Evolutionary conservation across 2,888 invertebrate species (phyloP).

Genomic region (Ptychoptera contaminata): DNA sequence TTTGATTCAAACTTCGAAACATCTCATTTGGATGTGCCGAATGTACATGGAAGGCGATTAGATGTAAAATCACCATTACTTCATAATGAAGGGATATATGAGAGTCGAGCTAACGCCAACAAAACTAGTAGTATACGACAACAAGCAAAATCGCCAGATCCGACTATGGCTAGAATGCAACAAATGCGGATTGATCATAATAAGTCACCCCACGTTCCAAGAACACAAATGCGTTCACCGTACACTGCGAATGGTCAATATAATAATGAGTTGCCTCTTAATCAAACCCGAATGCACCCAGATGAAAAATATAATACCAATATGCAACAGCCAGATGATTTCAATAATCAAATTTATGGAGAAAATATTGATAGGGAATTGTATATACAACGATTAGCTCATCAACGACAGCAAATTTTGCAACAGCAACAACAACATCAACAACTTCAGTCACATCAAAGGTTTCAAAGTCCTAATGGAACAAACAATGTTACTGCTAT

Average conservation of each 20-base stretch:
- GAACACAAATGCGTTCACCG: conserved; percentile 36
- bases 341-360: conserved; percentile 2
- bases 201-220: conserved; percentile 28
- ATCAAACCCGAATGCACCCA: conserved; percentile 10
- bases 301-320: conserved; percentile 1
- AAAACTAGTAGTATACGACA: conserved; percentile 9
- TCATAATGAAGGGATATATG: conserved; percentile 36
- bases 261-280: conserved; percentile 19
- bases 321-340: conserved; percentile 6
- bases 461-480: conserved; percentile 17
- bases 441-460: conserved; percentile 9
- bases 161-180: conserved; percentile 33
- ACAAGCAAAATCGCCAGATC: conserved; percentile 16
- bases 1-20: conserved; percentile 38
- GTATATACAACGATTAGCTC: conserved; percentile 28
- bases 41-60: conserved; percentile 32
- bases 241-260: conserved; percentile 30
- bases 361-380: conserved; percentile 16
- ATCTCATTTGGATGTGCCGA: conserved; percentile 36
- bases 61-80: conserved; percentile 30
- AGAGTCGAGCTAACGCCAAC: conserved; percentile 19
- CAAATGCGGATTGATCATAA: conserved; percentile 31
- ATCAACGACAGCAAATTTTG: conserved; percentile 12
- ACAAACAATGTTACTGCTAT: conserved; percentile 2
- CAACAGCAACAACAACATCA: conserved; percentile 11